Percentiles rank a stretch among this genome's conserved stretches.
phyloP scores from a whole-genome alignment of 2,888 invertebrate species.

The Zygothrica quintamaculata region DNA sequence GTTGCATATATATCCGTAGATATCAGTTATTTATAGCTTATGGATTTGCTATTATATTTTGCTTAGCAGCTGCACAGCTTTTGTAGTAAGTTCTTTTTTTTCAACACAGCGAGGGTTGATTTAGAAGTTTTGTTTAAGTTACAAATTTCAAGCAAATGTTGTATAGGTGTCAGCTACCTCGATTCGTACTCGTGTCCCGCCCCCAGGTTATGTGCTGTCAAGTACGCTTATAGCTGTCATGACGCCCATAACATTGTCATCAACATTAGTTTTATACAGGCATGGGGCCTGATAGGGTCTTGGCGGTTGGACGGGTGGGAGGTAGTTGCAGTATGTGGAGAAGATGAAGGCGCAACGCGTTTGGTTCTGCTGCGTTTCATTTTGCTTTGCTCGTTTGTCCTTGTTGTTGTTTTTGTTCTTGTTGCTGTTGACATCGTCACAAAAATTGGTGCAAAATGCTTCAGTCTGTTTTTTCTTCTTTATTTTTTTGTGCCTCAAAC shows the following conservation, averaged over 20 bases:
- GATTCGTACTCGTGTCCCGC: background rate
- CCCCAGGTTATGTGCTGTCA: slow-evolving; percentile 55
- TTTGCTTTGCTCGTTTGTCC: slow-evolving; percentile 32
- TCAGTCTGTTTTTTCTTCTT: slow-evolving; percentile 40
- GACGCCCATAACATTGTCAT: slow-evolving; percentile 82
- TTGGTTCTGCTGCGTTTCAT: slow-evolving; percentile 22
- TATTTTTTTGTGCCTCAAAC: slow-evolving; percentile 13
- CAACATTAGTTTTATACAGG: slow-evolving; percentile 72
- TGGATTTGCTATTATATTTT: no score
- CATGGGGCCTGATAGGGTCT: no score
- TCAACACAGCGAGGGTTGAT: slow-evolving; percentile 22
- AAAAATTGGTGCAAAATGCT: slow-evolving; percentile 79
- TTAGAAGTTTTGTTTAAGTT: slow-evolving; percentile 15
- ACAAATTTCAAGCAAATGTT: background rate
- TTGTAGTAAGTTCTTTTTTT: slow-evolving; percentile 56
- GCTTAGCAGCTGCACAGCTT: slow-evolving; percentile 55
- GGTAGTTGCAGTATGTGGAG: slow-evolving; percentile 11
- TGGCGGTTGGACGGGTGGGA: background rate
- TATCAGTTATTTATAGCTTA: no score
- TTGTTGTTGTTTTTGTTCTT: slow-evolving; percentile 28
- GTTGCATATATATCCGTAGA: no score
- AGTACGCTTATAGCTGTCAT: slow-evolving; percentile 81
- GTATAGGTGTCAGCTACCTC: background rate
- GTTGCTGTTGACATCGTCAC: slow-evolving; percentile 73
- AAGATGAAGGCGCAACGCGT: background rate